Evolutionary conservation across 2,113 vertebrate genomes (phyloP), one percentile per base, ranked within the genome.

Genomic region (Cacatua alba): DNA sequence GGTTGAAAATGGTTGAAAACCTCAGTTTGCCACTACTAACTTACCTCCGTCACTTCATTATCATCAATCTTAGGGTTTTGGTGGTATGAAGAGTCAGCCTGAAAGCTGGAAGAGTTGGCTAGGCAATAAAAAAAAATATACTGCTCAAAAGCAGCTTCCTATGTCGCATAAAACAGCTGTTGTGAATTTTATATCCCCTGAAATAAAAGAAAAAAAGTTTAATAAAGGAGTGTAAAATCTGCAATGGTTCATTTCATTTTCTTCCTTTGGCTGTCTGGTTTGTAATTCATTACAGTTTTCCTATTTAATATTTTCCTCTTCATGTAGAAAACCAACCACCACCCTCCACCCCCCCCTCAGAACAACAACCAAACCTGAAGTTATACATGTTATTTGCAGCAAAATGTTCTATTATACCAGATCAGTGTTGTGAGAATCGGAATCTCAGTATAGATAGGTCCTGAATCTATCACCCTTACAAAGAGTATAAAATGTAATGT

Each of bases 221-320:
- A 62, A 43, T 85, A 63, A 94, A 67, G 52, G 46, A 95, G 46
- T 29, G 31, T 64, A 52, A 92, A 95, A 90, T 90, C 52, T 63
- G 35, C 92, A 88, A 68, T 80, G 57, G 28, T 59, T 95, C 67
- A 75, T 21, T 91, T 95, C 15, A 35, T 53, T 89, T 88, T 69
- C 44, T 76, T 79, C 69, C 59, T 88, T 95, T 6, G 17, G 51
- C 69, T 88, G 13, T 86, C 87, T 82, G 11, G 14, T 89, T 92
- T 94, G 53, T 92, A 86, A 19, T 87, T 63, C 23, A 25, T 86
- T 92, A 53, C 6, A 19, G 39, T 57, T 68, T 97, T 97, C 59
- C 62, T 31, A 49, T 96, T 74, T 87, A 64, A 72, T 97, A 81
- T 84, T 92, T 52, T 76, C 76, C 43, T 97, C 39, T 87, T 94